Evolutionary conservation across 2,888 invertebrate genomes (phyloP).

Genomic region (Ormyrus thymus): DNA sequence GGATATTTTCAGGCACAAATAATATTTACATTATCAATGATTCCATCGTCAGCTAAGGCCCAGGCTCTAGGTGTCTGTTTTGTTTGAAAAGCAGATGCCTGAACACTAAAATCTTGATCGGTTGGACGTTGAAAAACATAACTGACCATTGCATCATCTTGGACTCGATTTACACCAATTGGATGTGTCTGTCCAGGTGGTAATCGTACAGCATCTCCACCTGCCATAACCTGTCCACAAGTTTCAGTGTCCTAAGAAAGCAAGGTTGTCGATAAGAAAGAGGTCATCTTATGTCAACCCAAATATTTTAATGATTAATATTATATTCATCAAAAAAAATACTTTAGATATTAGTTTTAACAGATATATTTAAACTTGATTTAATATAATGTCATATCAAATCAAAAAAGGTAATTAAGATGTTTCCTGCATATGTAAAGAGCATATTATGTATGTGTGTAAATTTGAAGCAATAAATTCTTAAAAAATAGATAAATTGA

Average conservation of each 20-base stretch:
- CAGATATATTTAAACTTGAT: too few relatives aligned
- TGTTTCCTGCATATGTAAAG: not conserved
- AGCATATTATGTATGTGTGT: too few relatives aligned
- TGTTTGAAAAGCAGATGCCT: slow-evolving; percentile 80
- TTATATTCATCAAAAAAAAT: too few relatives aligned
- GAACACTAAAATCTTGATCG: slow-evolving; percentile 84
- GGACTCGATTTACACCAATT: slow-evolving; percentile 75
- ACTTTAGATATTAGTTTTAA: too few relatives aligned
- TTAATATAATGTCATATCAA: not conserved
- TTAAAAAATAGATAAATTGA: too few relatives aligned
- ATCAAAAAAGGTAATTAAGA: not conserved
- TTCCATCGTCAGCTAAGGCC: slow-evolving; percentile 92
- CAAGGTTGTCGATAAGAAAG: too few relatives aligned
- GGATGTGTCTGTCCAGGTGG: slow-evolving; percentile 72
- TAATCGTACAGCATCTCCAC: slow-evolving; percentile 71
- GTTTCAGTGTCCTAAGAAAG: slow-evolving; percentile 70
- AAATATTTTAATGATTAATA: too few relatives aligned
- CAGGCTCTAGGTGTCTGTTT: slow-evolving; percentile 84
- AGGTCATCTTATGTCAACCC: too few relatives aligned
- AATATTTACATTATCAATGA: slow-evolving; percentile 84
- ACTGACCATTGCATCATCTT: slow-evolving; percentile 94
- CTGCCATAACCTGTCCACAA: slow-evolving; percentile 73
- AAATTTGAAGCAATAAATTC: too few relatives aligned
- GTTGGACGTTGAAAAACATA: slow-evolving; percentile 92
- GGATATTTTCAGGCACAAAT: not conserved